These are phyloP conservation scores for Anaspis maculata DNA, from an alignment of 2,888 invertebrate species.

Conservation along the genomic window DNA sequence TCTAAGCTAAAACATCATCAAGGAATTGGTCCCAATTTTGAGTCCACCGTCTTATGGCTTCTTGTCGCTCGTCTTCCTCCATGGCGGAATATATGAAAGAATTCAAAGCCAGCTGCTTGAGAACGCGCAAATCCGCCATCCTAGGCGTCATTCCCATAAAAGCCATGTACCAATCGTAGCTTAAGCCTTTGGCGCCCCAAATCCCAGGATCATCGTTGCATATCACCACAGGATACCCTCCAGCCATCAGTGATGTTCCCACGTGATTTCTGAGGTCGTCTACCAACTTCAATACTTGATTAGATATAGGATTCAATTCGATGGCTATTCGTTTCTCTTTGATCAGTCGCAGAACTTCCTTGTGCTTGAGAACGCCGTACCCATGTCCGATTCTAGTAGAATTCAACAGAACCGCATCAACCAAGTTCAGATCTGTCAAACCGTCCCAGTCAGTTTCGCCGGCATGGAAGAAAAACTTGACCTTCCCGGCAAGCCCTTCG, in stretches of 20 bases:
- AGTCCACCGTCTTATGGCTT: slow-evolving; percentile 48
- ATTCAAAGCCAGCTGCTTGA: slow-evolving; percentile 67
- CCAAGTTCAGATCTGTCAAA: slow-evolving; percentile 60
- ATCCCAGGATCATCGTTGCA: slow-evolving; percentile 68
- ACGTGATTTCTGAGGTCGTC: slow-evolving; percentile 72
- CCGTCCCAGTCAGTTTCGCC: slow-evolving; percentile 75
- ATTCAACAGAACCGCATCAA: slow-evolving; percentile 68
- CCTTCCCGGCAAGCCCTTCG: too few relatives aligned
- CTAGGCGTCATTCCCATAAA: slow-evolving; percentile 62
- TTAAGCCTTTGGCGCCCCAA: slow-evolving; percentile 64
- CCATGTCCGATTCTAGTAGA: slow-evolving; percentile 72
- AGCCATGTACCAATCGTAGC: slow-evolving; percentile 76
- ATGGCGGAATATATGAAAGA: slow-evolving; percentile 64
- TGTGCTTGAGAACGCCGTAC: slow-evolving; percentile 66
- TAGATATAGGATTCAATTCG: slow-evolving; percentile 73
- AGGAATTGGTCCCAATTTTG: slow-evolving; percentile 53
- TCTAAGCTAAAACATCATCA: slow-evolving; percentile 20
- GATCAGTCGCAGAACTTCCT: slow-evolving; percentile 50
- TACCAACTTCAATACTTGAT: slow-evolving; percentile 60
- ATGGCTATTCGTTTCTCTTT: slow-evolving; percentile 55
- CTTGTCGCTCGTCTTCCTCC: slow-evolving; percentile 40
- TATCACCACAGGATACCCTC: slow-evolving; percentile 61
- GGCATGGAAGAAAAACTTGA: slow-evolving; percentile 57
- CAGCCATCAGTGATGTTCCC: slow-evolving; percentile 52
- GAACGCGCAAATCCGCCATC: slow-evolving; percentile 55